Evolutionary conservation across 2,113 vertebrate species (phyloP).

Genomic region (Stegostoma tigrinum): DNA sequence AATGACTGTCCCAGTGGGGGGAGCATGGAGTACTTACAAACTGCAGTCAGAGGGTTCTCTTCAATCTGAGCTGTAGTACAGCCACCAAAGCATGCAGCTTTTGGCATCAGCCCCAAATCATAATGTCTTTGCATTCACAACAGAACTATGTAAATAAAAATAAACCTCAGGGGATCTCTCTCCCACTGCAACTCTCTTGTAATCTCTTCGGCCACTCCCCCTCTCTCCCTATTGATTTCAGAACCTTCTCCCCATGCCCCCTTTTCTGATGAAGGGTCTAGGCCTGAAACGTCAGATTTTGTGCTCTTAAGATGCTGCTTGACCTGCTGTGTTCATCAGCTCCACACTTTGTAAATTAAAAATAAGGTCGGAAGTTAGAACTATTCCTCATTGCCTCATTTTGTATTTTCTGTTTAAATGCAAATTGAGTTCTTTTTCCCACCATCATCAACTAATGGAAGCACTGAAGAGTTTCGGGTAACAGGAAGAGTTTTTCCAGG

Average conservation of each 20-base stretch:
- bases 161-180: no score
- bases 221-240: no score
- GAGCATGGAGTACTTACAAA: no score
- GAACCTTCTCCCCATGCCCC: no score
- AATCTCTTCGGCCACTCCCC: no score
- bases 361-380: neutral
- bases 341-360: neutral
- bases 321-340: no score
- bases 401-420: neutral
- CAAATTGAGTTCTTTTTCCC: neutral
- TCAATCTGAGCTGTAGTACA: neutral
- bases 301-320: no score
- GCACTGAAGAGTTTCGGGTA: neutral
- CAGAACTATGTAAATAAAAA: neutral
- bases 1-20: neutral
- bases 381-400: neutral
- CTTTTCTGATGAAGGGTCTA: no score
- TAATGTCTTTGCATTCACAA: neutral
- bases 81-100: neutral
- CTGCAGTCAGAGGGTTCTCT: neutral
- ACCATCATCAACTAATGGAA: neutral
- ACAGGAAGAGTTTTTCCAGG: neutral
- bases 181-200: no score
- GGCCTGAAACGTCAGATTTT: no score
- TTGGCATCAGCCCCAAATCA: neutral